phyloP scores from a whole-genome alignment of 2,797 vertebrate genomes.

The Lophius americanus region DNA sequence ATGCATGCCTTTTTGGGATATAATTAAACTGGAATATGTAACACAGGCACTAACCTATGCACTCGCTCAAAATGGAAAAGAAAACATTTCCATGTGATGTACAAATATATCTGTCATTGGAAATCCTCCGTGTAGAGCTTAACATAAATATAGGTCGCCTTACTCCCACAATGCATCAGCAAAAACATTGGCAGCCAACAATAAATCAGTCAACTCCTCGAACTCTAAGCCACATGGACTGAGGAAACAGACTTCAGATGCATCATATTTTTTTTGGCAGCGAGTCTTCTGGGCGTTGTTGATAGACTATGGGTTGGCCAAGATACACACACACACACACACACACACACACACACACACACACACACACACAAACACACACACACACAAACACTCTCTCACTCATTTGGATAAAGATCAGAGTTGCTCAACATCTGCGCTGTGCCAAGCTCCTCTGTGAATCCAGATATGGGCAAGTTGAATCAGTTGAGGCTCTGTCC shows the following conservation, averaged over 20 bases:
- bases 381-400: constrained; percentile 11
- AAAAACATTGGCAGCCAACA: constrained; percentile 29
- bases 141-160: constrained; percentile 28
- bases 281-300: constrained; percentile 29
- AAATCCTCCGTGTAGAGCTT: constrained; percentile 21
- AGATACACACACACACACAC: constrained; percentile 16
- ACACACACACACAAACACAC: constrained; percentile 18
- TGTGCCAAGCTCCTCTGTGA: constrained; percentile 56
- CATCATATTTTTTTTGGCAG: constrained; percentile 46
- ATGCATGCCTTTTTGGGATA: too few species aligned
- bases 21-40: background rate
- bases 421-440: constrained; percentile 52
- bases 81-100: constrained; percentile 1
- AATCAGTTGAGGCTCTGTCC: constrained; percentile 44
- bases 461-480: constrained; percentile 54
- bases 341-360: constrained; percentile 13
- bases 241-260: constrained; percentile 31
- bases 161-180: constrained; percentile 35
- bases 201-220: constrained; percentile 33
- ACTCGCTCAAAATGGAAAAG: background rate
- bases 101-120: constrained; percentile 30
- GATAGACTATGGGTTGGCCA: constrained; percentile 32
- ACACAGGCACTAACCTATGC: background rate
- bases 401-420: constrained; percentile 62
- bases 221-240: constrained; percentile 32